A percentile compares a stretch with the other conserved stretches of the same genome.
phyloP scores from a whole-genome alignment of 2,797 vertebrate species.

The Myoxocephalus aenaeus region DNA sequence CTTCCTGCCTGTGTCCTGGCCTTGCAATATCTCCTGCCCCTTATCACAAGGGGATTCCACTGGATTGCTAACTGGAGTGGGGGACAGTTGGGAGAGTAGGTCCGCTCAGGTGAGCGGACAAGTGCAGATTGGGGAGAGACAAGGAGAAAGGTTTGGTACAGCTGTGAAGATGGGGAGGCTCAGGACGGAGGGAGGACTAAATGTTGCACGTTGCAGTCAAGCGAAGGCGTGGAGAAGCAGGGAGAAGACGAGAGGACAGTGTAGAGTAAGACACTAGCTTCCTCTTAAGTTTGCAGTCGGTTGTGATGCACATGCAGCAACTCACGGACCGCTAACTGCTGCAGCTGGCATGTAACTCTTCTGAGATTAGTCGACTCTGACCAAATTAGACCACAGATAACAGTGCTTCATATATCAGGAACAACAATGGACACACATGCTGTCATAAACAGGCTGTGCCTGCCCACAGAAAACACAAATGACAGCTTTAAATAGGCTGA shows the following conservation, averaged over 20 bases:
- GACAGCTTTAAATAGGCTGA: constrained; percentile 74
- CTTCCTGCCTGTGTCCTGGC: constrained; percentile 75
- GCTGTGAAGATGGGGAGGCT: constrained; percentile 18
- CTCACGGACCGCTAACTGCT: constrained; percentile 48
- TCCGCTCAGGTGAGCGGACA: constrained; percentile 19
- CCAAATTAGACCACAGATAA: constrained; percentile 66
- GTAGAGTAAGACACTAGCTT: neutral
- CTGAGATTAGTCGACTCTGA: constrained; percentile 63
- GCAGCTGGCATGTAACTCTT: constrained; percentile 68
- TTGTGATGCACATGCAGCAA: constrained; percentile 20
- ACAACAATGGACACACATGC: constrained; percentile 75
- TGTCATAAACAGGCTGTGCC: constrained; percentile 60
- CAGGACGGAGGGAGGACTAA: neutral
- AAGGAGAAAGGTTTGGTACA: constrained; percentile 13
- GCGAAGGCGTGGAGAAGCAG: neutral
- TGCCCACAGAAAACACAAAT: constrained; percentile 61
- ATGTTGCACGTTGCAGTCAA: constrained; percentile 2
- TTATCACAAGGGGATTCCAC: constrained; percentile 72
- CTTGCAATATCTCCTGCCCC: constrained; percentile 65
- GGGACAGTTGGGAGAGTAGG: neutral
- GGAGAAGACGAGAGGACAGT: neutral
- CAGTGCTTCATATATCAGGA: constrained; percentile 47
- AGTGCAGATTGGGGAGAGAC: constrained; percentile 24
- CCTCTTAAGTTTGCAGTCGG: constrained; percentile 10
- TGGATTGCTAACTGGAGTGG: constrained; percentile 37